Evolutionary conservation across 2,888 invertebrate genomes (phyloP), one percentile per base, ranked within the genome.

Genomic region (Eilema sororculum): DNA sequence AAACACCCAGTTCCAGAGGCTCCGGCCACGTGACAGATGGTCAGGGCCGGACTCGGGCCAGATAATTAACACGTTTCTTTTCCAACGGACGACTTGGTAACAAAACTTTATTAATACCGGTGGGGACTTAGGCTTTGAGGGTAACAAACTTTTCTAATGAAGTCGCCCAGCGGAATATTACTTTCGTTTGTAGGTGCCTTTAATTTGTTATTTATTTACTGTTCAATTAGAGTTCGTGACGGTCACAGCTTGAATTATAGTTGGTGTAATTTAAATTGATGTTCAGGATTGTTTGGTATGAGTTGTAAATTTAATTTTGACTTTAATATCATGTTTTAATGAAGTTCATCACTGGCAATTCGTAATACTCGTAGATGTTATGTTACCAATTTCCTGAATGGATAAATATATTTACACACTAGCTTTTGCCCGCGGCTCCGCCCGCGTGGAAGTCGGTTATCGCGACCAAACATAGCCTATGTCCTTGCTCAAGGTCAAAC

Each of bases 31-130:
- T 92, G 93, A 93, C 92, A 93, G 92, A 93, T 92, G 91, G 86
- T 85, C 87, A 84, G 84, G 76, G 78, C 86, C 84, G 86, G 81
- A 87, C 87, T 87, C 80, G 72, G 73, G 83, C 65, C 86, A 87
- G 91, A 92, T 95, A 95, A 95, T 95, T 95, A 95, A 94, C 94
- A 93, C 92, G 92, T 92, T 94, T 94, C 93, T 94, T 94, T 92
- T 90, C 89, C 87, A 87, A 84, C 86, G 83, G 84, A 82, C 85
- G 80, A 86, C 85, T 87, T 87, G 88, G 89, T 87, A 91, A 91
- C 93, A 91, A 94, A 95, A 95, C 95, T 95, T 95, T 95, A 94
- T 94, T 95, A 95, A 95, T 95, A 94, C 95, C 91, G 88, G 86
- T 84, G 86, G 87, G 87, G 89, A 91, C 92, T 92, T 91, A 93